A percentile compares a stretch with the other conserved stretches of the same genome.
Conservation (phyloP, 2,113 vertebrate genomes). For the Trematomus loennbergii region DNA sequence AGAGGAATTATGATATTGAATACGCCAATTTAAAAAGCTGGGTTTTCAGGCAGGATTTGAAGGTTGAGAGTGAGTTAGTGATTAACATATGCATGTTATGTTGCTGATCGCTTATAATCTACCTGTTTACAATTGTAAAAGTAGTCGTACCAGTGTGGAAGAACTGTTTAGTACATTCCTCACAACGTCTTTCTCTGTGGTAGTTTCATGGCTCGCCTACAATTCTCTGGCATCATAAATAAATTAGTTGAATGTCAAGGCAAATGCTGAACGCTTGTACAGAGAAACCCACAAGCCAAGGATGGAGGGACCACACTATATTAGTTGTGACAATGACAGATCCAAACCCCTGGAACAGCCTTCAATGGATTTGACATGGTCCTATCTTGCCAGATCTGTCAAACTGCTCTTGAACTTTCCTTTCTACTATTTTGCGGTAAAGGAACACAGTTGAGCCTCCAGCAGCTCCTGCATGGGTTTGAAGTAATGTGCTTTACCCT, state of each 20-base stretch:
- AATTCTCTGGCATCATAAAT: slow-evolving; percentile 31
- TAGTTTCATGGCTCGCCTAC: background rate
- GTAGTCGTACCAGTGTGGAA: background rate
- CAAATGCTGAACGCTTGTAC: slow-evolving; percentile 31
- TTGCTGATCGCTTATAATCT: background rate
- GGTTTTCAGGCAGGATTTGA: no score
- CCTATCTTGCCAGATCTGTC: slow-evolving; percentile 68
- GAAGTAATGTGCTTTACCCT: slow-evolving; percentile 74
- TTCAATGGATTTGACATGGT: slow-evolving; percentile 72
- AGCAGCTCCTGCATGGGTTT: slow-evolving; percentile 72
- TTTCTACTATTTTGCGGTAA: slow-evolving; percentile 50
- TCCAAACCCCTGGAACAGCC: slow-evolving; percentile 56
- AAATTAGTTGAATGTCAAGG: slow-evolving; percentile 44
- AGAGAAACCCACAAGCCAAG: slow-evolving; percentile 51
- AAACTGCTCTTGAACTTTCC: slow-evolving; percentile 68
- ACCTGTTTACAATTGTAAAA: background rate
- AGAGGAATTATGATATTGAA: no score
- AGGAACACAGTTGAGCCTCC: slow-evolving; percentile 51
- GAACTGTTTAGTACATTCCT: background rate
- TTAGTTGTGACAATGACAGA: slow-evolving; percentile 72
- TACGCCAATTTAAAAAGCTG: no score
- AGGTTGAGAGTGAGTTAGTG: no score
- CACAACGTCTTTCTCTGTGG: background rate
- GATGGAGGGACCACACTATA: slow-evolving; percentile 47
- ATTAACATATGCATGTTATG: no score